These are phyloP conservation scores for Alauda arvensis DNA, from an alignment of 2,797 vertebrate genomes.

Conservation along the genomic window DNA sequence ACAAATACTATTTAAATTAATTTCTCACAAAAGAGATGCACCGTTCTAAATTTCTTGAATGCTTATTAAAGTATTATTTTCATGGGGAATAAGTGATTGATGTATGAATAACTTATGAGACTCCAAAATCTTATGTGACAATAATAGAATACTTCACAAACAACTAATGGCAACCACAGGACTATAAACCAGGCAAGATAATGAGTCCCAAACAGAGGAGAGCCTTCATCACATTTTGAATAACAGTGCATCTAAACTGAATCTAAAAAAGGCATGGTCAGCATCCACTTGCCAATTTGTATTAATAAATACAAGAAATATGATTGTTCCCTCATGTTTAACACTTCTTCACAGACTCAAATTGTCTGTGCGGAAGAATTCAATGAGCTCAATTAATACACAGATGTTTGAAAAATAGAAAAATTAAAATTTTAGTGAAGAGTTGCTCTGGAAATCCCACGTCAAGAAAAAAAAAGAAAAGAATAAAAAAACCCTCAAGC, in stretches of 20 bases:
- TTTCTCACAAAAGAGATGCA: background rate
- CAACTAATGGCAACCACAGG: rapidly evolving
- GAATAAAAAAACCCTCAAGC: background rate
- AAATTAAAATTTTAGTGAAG: background rate
- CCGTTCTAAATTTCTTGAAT: background rate
- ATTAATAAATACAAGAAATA: background rate
- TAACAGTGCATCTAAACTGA: background rate
- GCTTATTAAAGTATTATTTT: background rate
- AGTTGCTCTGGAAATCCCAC: background rate
- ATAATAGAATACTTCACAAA: background rate
- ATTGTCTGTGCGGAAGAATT: background rate
- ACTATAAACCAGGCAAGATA: background rate
- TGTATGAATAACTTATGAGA: background rate
- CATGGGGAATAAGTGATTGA: background rate
- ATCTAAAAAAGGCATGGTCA: background rate
- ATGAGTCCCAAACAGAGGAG: background rate
- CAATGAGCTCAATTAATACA: background rate
- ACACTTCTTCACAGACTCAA: background rate
- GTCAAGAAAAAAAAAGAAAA: background rate
- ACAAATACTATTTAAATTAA: background rate
- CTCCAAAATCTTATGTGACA: background rate
- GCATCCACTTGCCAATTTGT: background rate
- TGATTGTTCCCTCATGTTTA: background rate
- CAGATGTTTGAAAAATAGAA: background rate
- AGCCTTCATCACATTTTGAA: background rate